A percentile compares a stretch with the other conserved stretches of the same genome.
phyloP scores from a whole-genome alignment of 2,113 vertebrate genomes.

The Gavialis gangeticus region DNA sequence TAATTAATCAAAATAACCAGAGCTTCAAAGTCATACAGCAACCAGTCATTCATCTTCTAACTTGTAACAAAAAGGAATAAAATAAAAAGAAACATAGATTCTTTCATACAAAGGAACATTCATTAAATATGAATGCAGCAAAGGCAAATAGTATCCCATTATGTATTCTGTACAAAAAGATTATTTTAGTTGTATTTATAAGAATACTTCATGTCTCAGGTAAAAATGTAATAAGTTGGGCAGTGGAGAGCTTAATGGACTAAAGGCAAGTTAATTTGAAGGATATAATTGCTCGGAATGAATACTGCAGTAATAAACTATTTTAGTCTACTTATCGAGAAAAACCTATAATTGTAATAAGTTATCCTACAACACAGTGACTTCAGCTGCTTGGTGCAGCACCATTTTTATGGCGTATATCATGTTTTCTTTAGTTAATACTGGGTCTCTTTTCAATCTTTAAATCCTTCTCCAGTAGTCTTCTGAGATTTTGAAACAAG shows the following conservation, averaged over 20 bases:
- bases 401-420: neutral
- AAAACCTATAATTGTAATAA: neutral
- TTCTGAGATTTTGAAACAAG: neutral
- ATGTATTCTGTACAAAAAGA: neutral
- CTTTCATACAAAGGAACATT: neutral
- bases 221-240: neutral
- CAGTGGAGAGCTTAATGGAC: neutral
- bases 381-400: neutral
- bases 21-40: neutral
- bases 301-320: neutral
- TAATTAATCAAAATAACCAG: neutral
- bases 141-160: neutral
- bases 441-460: neutral
- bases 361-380: fast-evolving
- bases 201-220: neutral
- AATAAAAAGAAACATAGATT: neutral
- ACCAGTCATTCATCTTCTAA: too few species aligned
- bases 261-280: neutral
- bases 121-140: neutral
- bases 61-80: neutral
- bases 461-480: neutral
- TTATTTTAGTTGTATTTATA: neutral
- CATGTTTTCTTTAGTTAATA: neutral
- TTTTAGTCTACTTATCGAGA: neutral
- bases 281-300: neutral